phyloP scores from a whole-genome alignment of 2,797 vertebrate species.

The Borostomias antarcticus region DNA sequence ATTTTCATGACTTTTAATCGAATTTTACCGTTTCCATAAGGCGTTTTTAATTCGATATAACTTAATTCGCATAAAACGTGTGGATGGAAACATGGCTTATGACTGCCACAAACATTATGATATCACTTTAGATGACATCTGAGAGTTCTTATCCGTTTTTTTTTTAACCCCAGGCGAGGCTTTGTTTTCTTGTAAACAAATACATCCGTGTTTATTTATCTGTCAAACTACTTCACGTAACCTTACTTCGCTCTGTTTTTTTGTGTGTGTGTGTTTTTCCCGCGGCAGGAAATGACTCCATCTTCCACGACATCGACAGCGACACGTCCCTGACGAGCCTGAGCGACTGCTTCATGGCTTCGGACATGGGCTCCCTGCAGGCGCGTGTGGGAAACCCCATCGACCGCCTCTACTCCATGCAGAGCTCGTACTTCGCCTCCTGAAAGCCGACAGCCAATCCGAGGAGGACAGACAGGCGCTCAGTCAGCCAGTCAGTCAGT shows the following conservation, averaged over 20 bases:
- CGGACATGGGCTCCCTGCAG: slow-evolving; percentile 84
- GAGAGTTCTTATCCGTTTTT: neutral
- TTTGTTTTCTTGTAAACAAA: neutral
- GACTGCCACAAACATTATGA: slow-evolving; percentile 9
- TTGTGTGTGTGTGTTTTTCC: slow-evolving; percentile 25
- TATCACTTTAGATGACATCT: neutral
- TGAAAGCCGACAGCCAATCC: slow-evolving; percentile 68
- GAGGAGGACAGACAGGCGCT: neutral
- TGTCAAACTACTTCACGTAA: neutral
- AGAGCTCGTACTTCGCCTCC: slow-evolving; percentile 93
- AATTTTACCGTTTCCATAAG: too few species aligned
- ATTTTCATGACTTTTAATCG: too few species aligned
- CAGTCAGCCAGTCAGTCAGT: too few species aligned
- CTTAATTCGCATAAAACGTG: too few species aligned
- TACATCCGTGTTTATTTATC: slow-evolving; percentile 10
- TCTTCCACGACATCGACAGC: slow-evolving; percentile 92
- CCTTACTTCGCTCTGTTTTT: slow-evolving; percentile 2
- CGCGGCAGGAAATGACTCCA: slow-evolving; percentile 84
- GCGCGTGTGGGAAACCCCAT: slow-evolving; percentile 87
- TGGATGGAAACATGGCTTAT: too few species aligned
- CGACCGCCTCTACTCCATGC: slow-evolving; percentile 94
- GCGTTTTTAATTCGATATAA: too few species aligned
- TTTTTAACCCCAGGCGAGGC: neutral
- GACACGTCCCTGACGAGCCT: slow-evolving; percentile 93
- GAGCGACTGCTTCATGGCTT: slow-evolving; percentile 89